Conservation (phyloP, 2,888 invertebrate genomes). For the Gnatocerus cornutus region DNA sequence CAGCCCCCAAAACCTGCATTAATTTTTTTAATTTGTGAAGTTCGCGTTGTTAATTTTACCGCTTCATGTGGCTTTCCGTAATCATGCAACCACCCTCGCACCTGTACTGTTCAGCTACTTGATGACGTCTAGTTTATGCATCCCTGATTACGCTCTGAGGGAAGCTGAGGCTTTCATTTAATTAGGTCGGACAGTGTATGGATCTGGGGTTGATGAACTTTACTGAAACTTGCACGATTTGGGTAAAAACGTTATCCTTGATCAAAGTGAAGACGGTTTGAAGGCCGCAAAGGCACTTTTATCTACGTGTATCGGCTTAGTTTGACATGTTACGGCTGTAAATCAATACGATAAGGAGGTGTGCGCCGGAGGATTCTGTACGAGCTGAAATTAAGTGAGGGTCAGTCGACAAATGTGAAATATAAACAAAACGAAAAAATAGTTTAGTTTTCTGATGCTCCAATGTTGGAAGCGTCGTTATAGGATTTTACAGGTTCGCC, state of each 20-base stretch:
- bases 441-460: too few species aligned
- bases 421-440: too few species aligned
- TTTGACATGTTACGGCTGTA: conserved; percentile 15
- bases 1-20: too few species aligned
- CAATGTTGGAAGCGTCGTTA: too few species aligned
- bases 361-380: too few species aligned
- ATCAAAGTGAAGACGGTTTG: conserved; percentile 24
- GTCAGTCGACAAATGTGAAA: not conserved
- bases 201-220: conserved; percentile 25
- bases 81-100: conserved; percentile 24
- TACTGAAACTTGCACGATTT: conserved; percentile 13
- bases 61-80: conserved; percentile 26
- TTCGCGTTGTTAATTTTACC: conserved; percentile 27
- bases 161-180: conserved; percentile 25
- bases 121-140: conserved; percentile 34
- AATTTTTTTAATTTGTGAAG: too few species aligned
- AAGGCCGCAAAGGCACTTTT: conserved; percentile 7
- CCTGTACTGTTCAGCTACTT: conserved; percentile 27
- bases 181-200: conserved; percentile 21
- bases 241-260: conserved; percentile 23
- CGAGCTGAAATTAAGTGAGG: too few species aligned
- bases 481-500: too few species aligned
- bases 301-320: conserved; percentile 12
- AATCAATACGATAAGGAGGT: conserved; percentile 22
- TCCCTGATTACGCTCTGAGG: conserved; percentile 27